These are phyloP conservation scores for Poliocrania exsul DNA, from an alignment of 2,797 vertebrate species.

Conservation along the genomic window DNA sequence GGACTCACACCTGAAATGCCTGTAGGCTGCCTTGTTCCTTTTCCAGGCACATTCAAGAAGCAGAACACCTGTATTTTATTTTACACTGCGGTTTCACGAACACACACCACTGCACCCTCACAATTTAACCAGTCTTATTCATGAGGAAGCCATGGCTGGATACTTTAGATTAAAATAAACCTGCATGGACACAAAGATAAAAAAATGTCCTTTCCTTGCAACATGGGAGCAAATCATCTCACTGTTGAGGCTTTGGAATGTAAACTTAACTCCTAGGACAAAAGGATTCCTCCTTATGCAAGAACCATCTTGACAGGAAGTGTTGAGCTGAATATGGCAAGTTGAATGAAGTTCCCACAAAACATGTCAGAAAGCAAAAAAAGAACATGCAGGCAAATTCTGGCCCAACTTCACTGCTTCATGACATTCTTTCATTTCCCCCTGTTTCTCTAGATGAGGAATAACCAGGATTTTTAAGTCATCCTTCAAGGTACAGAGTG, in stretches of 20 bases:
- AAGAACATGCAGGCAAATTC: neutral
- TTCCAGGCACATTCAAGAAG: neutral
- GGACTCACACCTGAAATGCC: neutral
- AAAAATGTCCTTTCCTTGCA: neutral
- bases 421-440: neutral
- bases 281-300: neutral
- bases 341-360: neutral
- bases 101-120: fast-evolving
- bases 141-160: neutral
- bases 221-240: neutral
- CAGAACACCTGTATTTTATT: neutral
- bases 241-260: neutral
- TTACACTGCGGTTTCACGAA: neutral
- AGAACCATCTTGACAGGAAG: neutral
- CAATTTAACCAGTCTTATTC: neutral
- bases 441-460: neutral
- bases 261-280: neutral
- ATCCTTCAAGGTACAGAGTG: neutral
- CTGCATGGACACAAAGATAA: neutral
- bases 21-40: neutral
- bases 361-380: neutral
- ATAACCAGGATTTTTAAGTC: neutral
- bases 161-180: neutral
- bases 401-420: neutral
- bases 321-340: neutral